These are phyloP conservation scores for Lathronympha strigana DNA, from an alignment of 2,888 invertebrate species.

Conservation along the genomic window DNA sequence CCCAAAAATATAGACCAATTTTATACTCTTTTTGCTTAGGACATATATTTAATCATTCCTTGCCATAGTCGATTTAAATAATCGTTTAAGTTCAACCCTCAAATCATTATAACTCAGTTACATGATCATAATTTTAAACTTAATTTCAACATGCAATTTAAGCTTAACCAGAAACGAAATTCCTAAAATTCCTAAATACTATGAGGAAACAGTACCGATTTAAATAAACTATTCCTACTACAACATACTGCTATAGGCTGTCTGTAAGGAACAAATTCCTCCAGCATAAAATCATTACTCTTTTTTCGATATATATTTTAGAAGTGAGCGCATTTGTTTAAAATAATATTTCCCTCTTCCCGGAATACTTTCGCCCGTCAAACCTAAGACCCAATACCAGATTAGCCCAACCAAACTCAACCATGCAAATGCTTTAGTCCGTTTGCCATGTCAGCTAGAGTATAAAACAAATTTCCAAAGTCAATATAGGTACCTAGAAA, in stretches of 20 bases:
- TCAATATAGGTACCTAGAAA: too few relatives aligned
- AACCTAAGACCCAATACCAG: too few relatives aligned
- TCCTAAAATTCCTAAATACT: neutral
- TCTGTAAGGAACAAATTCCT: too few relatives aligned
- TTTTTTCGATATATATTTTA: too few relatives aligned
- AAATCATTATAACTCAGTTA: constrained; percentile 31
- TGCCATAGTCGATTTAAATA: constrained; percentile 29
- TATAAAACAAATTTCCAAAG: too few relatives aligned
- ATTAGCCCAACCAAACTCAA: too few relatives aligned
- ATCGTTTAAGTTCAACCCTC: constrained; percentile 23
- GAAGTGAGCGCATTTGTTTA: too few relatives aligned
- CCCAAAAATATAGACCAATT: constrained; percentile 23
- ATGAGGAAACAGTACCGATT: neutral
- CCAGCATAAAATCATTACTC: too few relatives aligned
- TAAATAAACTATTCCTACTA: neutral
- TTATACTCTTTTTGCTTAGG: constrained; percentile 40
- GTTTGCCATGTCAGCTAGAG: too few relatives aligned
- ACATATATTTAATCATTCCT: constrained; percentile 37
- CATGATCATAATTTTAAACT: constrained; percentile 38
- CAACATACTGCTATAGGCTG: neutral
- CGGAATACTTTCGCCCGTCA: too few relatives aligned
- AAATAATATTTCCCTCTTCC: too few relatives aligned
- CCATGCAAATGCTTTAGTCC: too few relatives aligned
- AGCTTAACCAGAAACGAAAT: neutral
- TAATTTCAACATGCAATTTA: neutral